Evolutionary conservation across 1,140 invertebrate species (phyloP).

Genomic region (Platyura marginata): DNA sequence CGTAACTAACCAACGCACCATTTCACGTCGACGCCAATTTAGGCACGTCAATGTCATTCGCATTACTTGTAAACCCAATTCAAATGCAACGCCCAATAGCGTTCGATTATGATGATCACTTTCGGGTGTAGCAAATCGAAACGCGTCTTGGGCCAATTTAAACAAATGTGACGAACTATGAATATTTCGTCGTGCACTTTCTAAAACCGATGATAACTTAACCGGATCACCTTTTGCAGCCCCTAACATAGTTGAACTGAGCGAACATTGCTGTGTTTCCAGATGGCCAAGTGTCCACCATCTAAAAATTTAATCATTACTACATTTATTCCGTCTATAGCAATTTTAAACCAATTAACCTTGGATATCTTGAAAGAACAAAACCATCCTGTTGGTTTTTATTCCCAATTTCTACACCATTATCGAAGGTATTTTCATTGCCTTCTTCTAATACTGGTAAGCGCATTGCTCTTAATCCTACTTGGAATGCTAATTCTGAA

Average conservation of each 20-base stretch:
- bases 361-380: not conserved
- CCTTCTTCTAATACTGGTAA: conserved; percentile 8
- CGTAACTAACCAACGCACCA: conserved; percentile 73
- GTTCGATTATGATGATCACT: conserved; percentile 49
- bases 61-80: conserved; percentile 66
- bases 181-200: conserved; percentile 59
- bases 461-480: conserved; percentile 40
- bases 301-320: conserved; percentile 26
- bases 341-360: not conserved
- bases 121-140: conserved; percentile 59
- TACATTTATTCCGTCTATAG: not conserved
- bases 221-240: conserved; percentile 50
- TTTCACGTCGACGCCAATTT: conserved; percentile 63
- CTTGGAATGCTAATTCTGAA: conserved; percentile 55
- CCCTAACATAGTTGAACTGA: conserved; percentile 61
- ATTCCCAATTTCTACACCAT: not conserved
- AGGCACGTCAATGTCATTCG: conserved; percentile 61
- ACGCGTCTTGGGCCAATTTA: conserved; percentile 66
- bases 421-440: not conserved
- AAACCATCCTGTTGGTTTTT: conserved; percentile 2
- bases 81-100: conserved; percentile 58
- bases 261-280: conserved; percentile 62
- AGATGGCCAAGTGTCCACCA: conserved; percentile 59
- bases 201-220: conserved; percentile 49
- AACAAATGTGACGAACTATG: conserved; percentile 68